Percentiles rank a stretch among this genome's conserved stretches.
phyloP scores from a whole-genome alignment of 2,113 vertebrate species.

The Bubo scandiacus region DNA sequence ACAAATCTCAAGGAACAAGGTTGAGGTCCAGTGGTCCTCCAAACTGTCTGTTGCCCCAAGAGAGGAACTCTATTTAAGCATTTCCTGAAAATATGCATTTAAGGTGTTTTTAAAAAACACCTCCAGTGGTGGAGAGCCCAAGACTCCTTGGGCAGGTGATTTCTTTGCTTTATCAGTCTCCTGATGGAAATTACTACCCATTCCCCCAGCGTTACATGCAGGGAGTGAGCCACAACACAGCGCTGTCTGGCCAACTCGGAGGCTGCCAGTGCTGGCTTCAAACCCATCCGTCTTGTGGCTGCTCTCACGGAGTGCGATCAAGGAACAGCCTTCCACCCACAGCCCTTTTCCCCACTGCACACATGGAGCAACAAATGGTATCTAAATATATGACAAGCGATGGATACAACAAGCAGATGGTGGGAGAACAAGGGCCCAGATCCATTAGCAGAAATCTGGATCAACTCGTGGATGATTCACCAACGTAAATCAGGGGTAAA shows the following conservation, averaged over 20 bases:
- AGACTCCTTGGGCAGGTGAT: background rate
- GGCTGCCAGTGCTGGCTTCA: background rate
- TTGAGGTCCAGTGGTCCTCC: background rate
- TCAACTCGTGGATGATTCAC: background rate
- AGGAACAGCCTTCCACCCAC: background rate
- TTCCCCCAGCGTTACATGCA: rapidly evolving
- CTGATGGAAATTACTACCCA: background rate
- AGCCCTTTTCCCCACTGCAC: background rate
- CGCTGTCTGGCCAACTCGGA: background rate
- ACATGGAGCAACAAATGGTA: constrained; percentile 12
- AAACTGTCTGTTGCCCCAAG: background rate
- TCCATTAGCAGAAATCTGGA: background rate
- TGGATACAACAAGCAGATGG: background rate
- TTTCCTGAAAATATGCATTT: background rate
- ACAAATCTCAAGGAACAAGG: background rate
- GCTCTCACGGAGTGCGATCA: rapidly evolving
- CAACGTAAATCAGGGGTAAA: background rate
- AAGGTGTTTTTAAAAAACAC: background rate
- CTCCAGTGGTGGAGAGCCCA: background rate
- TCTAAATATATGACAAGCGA: background rate
- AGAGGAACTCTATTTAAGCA: background rate
- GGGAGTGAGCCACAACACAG: background rate
- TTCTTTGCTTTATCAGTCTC: background rate
- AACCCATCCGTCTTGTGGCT: background rate
- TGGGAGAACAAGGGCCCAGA: background rate